Evolutionary conservation across 2,113 vertebrate species (phyloP).

Genomic region (Lontra canadensis): DNA sequence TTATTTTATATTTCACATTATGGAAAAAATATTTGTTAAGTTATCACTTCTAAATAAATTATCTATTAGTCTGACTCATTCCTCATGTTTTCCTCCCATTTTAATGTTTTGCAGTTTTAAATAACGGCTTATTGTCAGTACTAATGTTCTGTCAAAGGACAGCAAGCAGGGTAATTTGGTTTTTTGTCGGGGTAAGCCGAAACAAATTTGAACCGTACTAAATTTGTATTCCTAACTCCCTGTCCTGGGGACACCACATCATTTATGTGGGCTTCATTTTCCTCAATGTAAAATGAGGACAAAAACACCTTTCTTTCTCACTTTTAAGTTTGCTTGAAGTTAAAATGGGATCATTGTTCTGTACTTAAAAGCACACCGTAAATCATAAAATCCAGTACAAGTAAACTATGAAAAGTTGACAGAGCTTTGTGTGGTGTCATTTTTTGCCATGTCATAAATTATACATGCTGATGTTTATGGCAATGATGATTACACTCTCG

Average conservation of each 20-base stretch:
- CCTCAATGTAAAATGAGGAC: background rate
- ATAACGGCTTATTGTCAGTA: background rate
- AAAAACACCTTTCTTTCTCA: background rate
- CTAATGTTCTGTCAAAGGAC: background rate
- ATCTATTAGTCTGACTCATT: background rate
- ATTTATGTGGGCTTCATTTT: background rate
- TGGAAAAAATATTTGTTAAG: background rate
- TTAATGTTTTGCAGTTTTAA: background rate
- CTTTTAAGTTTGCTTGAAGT: background rate
- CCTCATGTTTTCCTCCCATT: background rate
- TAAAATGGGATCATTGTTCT: background rate
- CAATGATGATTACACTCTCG: background rate
- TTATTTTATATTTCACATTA: background rate
- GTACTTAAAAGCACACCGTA: background rate
- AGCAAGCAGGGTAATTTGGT: background rate
- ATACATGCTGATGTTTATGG: background rate
- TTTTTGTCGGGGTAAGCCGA: background rate
- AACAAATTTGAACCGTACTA: background rate
- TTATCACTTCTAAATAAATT: background rate
- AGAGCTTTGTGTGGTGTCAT: background rate
- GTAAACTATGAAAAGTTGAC: background rate
- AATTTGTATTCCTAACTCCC: background rate
- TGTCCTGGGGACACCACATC: background rate
- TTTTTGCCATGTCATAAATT: background rate
- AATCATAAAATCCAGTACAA: background rate